Evolutionary conservation across 2,113 vertebrate genomes (phyloP), one percentile per base, ranked within the genome.

Genomic region (Balaeniceps rex): DNA sequence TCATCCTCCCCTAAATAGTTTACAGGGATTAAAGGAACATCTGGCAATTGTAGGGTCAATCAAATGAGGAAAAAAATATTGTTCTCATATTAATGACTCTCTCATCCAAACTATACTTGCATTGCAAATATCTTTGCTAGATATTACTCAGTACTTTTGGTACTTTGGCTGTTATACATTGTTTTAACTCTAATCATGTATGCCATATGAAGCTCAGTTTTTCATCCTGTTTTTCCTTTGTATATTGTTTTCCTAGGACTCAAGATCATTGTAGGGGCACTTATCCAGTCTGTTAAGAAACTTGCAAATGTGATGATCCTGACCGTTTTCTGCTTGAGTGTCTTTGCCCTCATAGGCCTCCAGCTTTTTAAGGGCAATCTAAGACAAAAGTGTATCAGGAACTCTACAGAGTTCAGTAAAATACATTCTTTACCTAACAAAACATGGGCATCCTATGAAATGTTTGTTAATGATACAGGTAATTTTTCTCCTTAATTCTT

Each of bases 281-380:
- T 99, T 81, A 99, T 99, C 95, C 99, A 99, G 97, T 99, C 99
- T 1, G 99, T 99, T 96, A 99, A 98, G 98, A 99, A 99, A 94
- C 98, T 99, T 25, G 98, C 99, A 0, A 98, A 99, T 12, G 99
- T 99, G 94, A 99, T 99, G 98, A 99, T 99, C 97, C 98, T 99
- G 90, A 99, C 99, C 0, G 97, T 99, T 92, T 99, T 99, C 98
- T 99, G 99, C 88, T 91, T 99, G 71, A 99, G 99, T 46, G 99
- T 99, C 92, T 99, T 99, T 83, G 99, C 99, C 42, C 98, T 99
- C 81, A 99, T 99, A 84, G 99, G 99, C 65, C 98, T 99, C 74
- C 99, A 99, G 97, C 99, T 99, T 91, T 99, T 99, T 97, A 99
- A 99, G 98, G 99, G 99, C 19, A 99, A 99, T 94, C 98, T 99